Percentiles rank a stretch among this genome's conserved stretches.
These are phyloP conservation scores for Callinectes sapidus DNA, from an alignment of 2,888 invertebrate genomes.

Conservation along the genomic window DNA sequence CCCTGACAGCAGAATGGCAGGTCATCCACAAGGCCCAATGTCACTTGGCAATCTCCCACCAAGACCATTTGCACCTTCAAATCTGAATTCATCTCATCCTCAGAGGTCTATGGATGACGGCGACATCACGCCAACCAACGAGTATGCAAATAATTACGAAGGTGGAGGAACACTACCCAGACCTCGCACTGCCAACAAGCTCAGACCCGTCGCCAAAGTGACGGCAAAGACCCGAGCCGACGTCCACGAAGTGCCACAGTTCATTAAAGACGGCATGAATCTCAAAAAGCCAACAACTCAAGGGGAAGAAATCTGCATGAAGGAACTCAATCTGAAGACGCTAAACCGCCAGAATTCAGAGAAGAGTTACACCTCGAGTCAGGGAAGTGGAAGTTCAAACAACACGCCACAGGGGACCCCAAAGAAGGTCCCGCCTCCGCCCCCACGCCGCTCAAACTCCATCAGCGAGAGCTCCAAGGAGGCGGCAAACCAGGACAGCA, in stretches of 20 bases:
- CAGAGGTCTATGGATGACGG: constrained; percentile 83
- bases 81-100: constrained; percentile 76
- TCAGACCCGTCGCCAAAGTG: constrained; percentile 88
- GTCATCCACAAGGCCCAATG: constrained; percentile 65
- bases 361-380: constrained; percentile 47
- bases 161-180: constrained; percentile 91
- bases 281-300: constrained; percentile 65
- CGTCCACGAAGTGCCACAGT: constrained; percentile 69
- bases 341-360: constrained; percentile 64
- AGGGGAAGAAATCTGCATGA: constrained; percentile 61
- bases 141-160: constrained; percentile 76
- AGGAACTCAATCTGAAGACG: constrained; percentile 54
- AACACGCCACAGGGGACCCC: constrained; percentile 73
- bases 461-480: constrained; percentile 69
- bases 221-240: constrained; percentile 75
- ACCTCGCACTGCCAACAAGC: constrained; percentile 87
- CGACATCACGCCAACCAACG: constrained; percentile 92
- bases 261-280: constrained; percentile 67
- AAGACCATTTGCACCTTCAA: constrained; percentile 74
- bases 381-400: constrained; percentile 60
- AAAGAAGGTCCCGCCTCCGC: constrained; percentile 77
- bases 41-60: constrained; percentile 75
- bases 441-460: constrained; percentile 76
- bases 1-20: constrained; percentile 67
- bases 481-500: constrained; percentile 40